Evolutionary conservation across 2,797 vertebrate genomes (phyloP), one percentile per base, ranked within the genome.

Genomic region (Anguilla obscura): DNA sequence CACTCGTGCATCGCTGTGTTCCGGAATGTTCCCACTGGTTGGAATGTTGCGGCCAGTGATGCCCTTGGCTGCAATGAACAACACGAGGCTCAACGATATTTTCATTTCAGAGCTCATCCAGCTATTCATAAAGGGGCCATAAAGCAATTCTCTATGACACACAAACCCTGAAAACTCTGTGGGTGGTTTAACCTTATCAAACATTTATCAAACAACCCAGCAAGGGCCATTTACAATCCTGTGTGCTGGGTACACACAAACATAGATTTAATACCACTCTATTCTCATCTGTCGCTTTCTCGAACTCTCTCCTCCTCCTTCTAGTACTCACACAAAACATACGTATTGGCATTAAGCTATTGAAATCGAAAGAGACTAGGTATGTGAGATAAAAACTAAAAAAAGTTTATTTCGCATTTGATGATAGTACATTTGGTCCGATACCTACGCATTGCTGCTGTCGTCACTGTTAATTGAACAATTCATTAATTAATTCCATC

Each of bases 141-240:
- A 93, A 94, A 95, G 92, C 91, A 91, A 92, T 89, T 93, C 94
- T 91, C 86, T 90, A 92, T 94, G 90, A 93, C 88, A 87, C 89
- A 93, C 92, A 90, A 92, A 92, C 91, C 91, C 90, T 82, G 90
- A 93, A 86, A 60, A 86, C 33, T 10, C 85, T 71, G 40, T 18
- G n/a, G 71, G 63, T 50, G 63, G 71, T 71, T 50, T 82, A 24
- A 82, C 79, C 45, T 48, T 82, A 50, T 50, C 79, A 48, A 82
- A 50, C 18, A 50, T 82, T 82, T 82, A 82, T 74, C 71, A 86
- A 52, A 76, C 30, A 36, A 30, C 50, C 86, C 36, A 9, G 48
- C 21, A 8, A 86, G 85, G 92, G 93, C 92, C 91, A 93, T 91
- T 92, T 83, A 90, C 95, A 93, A 94, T 92, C 90, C 91, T 91